Conservation (phyloP, 2,888 invertebrate species). For the Cheiracanthium punctorium region DNA sequence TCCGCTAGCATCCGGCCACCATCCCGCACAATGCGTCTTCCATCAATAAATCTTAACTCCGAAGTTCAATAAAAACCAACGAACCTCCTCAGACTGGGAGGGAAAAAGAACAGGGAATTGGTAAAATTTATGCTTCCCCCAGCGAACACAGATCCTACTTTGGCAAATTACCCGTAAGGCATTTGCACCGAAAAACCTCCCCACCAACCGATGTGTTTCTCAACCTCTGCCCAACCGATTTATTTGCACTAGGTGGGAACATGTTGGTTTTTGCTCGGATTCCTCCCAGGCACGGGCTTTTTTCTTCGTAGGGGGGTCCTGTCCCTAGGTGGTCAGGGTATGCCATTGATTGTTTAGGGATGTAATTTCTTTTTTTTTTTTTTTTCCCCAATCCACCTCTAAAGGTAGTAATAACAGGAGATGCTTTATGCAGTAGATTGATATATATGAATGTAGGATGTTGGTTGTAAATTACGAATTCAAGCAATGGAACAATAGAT, state of each 20-base stretch:
- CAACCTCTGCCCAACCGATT: slow-evolving; percentile 15
- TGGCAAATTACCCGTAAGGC: neutral
- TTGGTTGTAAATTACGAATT: neutral
- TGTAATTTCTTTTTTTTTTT: neutral
- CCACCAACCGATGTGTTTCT: neutral
- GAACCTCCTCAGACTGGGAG: neutral
- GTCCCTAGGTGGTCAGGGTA: slow-evolving; percentile 53
- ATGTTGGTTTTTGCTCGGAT: slow-evolving; percentile 50
- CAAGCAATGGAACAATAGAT: neutral
- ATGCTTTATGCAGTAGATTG: neutral
- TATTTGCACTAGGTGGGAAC: slow-evolving; percentile 58
- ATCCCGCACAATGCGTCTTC: too few species aligned
- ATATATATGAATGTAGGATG: neutral
- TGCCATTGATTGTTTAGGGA: neutral
- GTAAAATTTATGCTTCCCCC: neutral
- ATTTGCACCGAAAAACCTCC: neutral
- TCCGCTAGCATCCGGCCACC: too few species aligned
- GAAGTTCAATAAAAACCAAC: neutral
- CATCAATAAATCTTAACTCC: neutral
- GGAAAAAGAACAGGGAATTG: neutral
- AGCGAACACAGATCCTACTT: neutral
- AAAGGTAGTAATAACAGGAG: neutral
- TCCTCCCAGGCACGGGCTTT: slow-evolving; percentile 27
- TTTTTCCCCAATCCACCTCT: too few species aligned
- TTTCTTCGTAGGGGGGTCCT: slow-evolving; percentile 11